These are phyloP conservation scores for Barnardius zonarius DNA, from an alignment of 2,113 vertebrate species.

Conservation along the genomic window DNA sequence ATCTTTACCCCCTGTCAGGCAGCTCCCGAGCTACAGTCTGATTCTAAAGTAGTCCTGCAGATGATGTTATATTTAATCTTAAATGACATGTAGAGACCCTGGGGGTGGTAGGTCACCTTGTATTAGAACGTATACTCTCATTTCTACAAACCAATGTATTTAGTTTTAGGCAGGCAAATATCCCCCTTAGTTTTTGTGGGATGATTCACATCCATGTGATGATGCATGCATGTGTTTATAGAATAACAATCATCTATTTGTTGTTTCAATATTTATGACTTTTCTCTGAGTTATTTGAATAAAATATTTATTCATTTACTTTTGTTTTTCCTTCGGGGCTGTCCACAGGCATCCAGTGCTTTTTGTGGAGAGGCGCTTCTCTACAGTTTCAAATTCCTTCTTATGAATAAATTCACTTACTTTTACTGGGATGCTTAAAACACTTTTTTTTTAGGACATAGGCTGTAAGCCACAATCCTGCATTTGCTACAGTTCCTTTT, in stretches of 20 bases:
- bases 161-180: background rate
- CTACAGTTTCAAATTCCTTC: background rate
- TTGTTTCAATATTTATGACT: background rate
- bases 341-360: background rate
- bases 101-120: background rate
- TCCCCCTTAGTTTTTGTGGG: background rate
- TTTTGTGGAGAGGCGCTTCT: background rate
- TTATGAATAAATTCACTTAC: background rate
- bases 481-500: background rate
- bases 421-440: background rate
- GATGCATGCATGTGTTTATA: background rate
- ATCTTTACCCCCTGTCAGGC: background rate
- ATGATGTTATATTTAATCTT: background rate
- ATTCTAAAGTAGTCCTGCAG: background rate
- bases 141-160: background rate
- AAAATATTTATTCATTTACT: background rate
- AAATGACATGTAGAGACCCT: background rate
- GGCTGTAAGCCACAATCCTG: background rate
- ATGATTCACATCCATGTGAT: background rate
- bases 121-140: background rate
- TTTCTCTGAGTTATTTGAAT: background rate
- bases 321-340: background rate
- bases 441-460: background rate
- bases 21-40: background rate
- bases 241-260: background rate